Conservation (phyloP, 2,113 vertebrate genomes). For the Centropristis striata region DNA sequence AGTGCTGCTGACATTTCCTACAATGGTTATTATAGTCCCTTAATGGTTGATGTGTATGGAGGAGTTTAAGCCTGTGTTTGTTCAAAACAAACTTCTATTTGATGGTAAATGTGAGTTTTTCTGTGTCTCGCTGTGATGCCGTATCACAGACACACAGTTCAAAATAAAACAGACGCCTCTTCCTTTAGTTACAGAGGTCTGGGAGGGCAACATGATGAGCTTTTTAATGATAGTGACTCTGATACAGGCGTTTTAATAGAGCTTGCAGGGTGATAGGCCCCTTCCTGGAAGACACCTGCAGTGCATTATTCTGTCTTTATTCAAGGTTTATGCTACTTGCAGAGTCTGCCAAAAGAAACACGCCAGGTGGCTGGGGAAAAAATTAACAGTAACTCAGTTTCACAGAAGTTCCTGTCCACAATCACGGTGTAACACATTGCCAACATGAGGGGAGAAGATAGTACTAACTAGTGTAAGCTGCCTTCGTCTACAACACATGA, state of each 20-base stretch:
- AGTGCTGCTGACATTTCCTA: conserved; percentile 5
- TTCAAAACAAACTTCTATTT: conserved; percentile 23
- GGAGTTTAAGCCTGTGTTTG: not conserved
- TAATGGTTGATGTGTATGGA: not conserved
- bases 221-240: conserved; percentile 50
- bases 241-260: conserved; percentile 37
- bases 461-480: conserved; percentile 7
- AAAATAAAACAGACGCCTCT: conserved; percentile 31
- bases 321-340: conserved; percentile 13
- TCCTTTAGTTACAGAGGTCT: conserved; percentile 54
- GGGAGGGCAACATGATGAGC: conserved; percentile 38
- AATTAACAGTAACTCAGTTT: conserved; percentile 45
- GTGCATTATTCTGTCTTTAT: conserved; percentile 35
- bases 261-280: conserved; percentile 4
- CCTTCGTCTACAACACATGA: conserved; percentile 19
- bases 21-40: not conserved
- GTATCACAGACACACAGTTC: conserved; percentile 13
- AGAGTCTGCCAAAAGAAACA: conserved; percentile 35
- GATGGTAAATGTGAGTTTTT: conserved; percentile 3
- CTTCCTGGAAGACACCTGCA: conserved; percentile 44
- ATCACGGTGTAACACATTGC: conserved; percentile 54
- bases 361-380: conserved; percentile 21
- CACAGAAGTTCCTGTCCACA: conserved; percentile 45
- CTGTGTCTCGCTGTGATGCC: conserved; percentile 9
- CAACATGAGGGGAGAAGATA: conserved; percentile 16